phyloP scores from a whole-genome alignment of 2,113 vertebrate species.

The Oncorhynchus clarkii region DNA sequence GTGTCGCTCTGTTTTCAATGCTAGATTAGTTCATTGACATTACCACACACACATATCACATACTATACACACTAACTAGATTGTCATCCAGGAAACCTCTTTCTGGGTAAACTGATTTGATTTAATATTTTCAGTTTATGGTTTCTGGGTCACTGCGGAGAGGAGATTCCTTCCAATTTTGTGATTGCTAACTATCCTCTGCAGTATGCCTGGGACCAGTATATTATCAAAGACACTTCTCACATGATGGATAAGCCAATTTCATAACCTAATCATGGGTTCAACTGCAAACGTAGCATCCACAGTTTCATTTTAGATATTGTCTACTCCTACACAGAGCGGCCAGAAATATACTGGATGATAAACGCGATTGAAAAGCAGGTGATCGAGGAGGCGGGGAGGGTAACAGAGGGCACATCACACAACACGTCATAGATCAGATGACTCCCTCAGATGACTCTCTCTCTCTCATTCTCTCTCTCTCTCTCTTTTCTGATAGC shows the following conservation, averaged over 20 bases:
- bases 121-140: neutral
- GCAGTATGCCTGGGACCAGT: neutral
- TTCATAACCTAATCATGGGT: slow-evolving; percentile 45
- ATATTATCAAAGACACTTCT: slow-evolving; percentile 16
- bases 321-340: slow-evolving; percentile 10
- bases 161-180: neutral
- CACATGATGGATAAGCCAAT: slow-evolving; percentile 51
- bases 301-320: neutral
- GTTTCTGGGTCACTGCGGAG: neutral
- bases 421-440: slow-evolving; percentile 21
- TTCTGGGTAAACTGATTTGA: neutral
- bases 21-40: neutral
- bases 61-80: neutral
- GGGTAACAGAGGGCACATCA: slow-evolving; percentile 5
- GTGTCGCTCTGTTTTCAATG: too few species aligned
- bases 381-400: slow-evolving; percentile 22
- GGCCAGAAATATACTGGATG: slow-evolving; percentile 43
- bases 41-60: neutral
- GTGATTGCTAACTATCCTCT: slow-evolving; percentile 29
- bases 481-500: too few species aligned
- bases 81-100: neutral
- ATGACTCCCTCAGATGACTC: slow-evolving; percentile 4
- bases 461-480: too few species aligned
- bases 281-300: slow-evolving; percentile 35
- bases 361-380: slow-evolving; percentile 36